These are phyloP conservation scores for Sorex fumeus DNA, from an alignment of 2,113 vertebrate genomes.

Conservation along the genomic window DNA sequence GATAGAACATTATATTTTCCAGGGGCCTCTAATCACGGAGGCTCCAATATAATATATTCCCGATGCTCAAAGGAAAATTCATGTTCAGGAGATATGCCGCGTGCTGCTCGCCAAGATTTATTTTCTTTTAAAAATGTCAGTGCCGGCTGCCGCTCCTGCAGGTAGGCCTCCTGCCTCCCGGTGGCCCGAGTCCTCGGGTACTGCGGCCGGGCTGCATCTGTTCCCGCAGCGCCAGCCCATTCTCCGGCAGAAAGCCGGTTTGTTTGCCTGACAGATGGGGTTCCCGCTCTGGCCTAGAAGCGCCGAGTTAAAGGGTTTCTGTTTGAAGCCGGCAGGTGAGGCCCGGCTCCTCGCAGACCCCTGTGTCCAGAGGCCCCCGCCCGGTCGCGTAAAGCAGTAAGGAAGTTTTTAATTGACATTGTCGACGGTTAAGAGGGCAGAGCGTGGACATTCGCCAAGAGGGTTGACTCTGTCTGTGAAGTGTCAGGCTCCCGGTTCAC, in stretches of 20 bases:
- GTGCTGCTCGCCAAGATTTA: conserved; percentile 69
- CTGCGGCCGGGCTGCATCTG: conserved; percentile 77
- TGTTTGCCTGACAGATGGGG: conserved; percentile 84
- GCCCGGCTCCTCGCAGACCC: conserved; percentile 72
- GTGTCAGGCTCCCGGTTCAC: conserved; percentile 60
- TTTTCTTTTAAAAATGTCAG: conserved; percentile 82
- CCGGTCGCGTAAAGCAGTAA: conserved; percentile 78
- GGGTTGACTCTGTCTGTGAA: conserved; percentile 72
- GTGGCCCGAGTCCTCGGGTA: conserved; percentile 71
- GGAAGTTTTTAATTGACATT: conserved; percentile 86
- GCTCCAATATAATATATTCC: conserved; percentile 54
- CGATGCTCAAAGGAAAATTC: conserved; percentile 68
- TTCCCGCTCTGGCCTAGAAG: conserved; percentile 78
- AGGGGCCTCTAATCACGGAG: conserved; percentile 25
- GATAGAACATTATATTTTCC: neutral
- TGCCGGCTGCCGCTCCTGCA: conserved; percentile 78
- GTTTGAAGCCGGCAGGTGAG: conserved; percentile 80
- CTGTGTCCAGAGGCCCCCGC: conserved; percentile 77
- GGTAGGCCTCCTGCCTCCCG: conserved; percentile 77
- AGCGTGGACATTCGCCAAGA: conserved; percentile 73
- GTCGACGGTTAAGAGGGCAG: conserved; percentile 79
- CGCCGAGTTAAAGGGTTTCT: conserved; percentile 82
- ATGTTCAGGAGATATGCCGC: conserved; percentile 54
- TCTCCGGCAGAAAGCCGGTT: conserved; percentile 81
- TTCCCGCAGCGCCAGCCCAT: conserved; percentile 79